Evolutionary conservation across 2,113 vertebrate genomes (phyloP).

Genomic region (Nycticebus coucang): DNA sequence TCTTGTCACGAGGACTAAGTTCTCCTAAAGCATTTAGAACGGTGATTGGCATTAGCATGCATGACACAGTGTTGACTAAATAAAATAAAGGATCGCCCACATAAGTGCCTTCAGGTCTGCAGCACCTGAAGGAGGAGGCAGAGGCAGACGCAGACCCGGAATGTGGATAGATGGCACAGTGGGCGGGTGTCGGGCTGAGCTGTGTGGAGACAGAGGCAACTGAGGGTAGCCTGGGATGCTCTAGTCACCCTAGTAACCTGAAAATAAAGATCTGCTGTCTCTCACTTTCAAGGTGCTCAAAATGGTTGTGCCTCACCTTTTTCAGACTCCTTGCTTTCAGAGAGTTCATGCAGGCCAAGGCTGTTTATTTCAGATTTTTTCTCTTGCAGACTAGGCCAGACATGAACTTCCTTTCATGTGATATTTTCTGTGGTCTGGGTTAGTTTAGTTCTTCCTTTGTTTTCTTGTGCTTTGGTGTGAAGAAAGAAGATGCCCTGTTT

Average conservation of each 20-base stretch:
- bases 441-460: slow-evolving; percentile 64
- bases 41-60: background rate
- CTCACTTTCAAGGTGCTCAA: background rate
- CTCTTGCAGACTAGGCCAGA: background rate
- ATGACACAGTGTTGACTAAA: background rate
- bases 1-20: background rate
- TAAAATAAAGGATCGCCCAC: background rate
- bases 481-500: slow-evolving; percentile 70
- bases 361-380: slow-evolving; percentile 53
- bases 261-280: background rate
- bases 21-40: background rate
- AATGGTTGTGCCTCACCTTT: background rate
- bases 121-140: background rate
- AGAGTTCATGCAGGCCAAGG: background rate
- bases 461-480: slow-evolving; percentile 69
- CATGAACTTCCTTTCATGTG: slow-evolving; percentile 47
- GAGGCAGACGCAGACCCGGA: background rate
- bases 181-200: background rate
- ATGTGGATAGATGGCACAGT: accelerated
- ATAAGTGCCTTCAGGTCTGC: background rate
- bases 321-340: background rate
- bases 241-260: background rate
- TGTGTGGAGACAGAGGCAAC: background rate
- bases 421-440: slow-evolving; percentile 51
- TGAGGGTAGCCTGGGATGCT: accelerated